Evolutionary conservation across 2,113 vertebrate species (phyloP).

Genomic region (Mesoclemmys tuberculata): DNA sequence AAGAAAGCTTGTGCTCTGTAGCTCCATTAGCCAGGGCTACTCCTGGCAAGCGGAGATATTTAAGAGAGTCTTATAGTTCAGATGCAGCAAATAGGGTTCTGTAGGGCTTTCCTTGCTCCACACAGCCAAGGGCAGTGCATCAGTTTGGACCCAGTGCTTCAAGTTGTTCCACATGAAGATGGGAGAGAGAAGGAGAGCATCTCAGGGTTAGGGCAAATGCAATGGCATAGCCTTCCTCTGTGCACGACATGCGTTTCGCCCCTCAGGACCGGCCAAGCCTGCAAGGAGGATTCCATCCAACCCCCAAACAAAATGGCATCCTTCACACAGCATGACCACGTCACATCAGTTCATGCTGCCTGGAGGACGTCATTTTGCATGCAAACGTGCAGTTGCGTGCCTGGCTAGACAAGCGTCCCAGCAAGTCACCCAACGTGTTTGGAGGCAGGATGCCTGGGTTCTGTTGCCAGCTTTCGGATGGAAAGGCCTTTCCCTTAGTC

Average conservation of each 20-base stretch:
- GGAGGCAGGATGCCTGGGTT: neutral
- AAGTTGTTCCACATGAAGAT: neutral
- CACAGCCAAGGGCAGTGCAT: neutral
- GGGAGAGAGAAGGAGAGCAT: neutral
- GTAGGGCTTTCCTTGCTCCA: constrained; percentile 63
- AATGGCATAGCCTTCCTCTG: neutral
- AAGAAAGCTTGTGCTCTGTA: constrained; percentile 67
- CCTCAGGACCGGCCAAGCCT: neutral
- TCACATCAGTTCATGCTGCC: neutral
- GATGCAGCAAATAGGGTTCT: constrained; percentile 63
- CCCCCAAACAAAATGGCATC: neutral
- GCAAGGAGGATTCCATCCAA: no score
- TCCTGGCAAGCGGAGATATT: constrained; percentile 55
- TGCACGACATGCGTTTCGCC: neutral
- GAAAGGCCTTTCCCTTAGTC: neutral
- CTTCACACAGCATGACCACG: no score
- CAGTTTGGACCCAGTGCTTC: constrained; percentile 14
- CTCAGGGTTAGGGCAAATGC: neutral
- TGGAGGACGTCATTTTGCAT: no score
- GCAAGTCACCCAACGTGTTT: neutral
- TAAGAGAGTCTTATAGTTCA: constrained; percentile 63
- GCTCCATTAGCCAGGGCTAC: constrained; percentile 51
- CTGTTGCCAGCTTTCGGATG: neutral
- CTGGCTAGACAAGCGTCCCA: neutral
- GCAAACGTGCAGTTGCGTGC: no score